A percentile compares a stretch with the other conserved stretches of the same genome.
phyloP scores from a whole-genome alignment of 1,140 invertebrate species.

The Formica selysi region DNA sequence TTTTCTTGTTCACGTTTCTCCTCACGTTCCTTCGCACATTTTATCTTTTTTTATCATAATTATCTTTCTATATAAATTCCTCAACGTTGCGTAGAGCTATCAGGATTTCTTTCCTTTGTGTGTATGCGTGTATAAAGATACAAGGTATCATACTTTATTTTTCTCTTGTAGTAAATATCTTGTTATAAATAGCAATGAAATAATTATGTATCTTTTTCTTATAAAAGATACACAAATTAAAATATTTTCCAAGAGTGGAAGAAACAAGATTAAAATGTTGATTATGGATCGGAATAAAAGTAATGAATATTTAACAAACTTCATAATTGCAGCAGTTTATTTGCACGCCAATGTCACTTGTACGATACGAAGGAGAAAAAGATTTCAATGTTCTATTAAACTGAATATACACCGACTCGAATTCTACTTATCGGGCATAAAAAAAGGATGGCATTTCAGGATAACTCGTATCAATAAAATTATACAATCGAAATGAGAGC shows the following conservation, averaged over 20 bases:
- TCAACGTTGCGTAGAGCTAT: not conserved
- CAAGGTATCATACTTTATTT: not conserved
- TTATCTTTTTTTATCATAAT: not conserved
- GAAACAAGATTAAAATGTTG: constrained; percentile 3
- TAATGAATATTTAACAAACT: not conserved
- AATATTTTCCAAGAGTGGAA: not conserved
- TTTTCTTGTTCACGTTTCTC: not conserved
- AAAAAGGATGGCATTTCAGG: not conserved
- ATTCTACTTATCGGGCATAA: not conserved
- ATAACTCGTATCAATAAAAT: not conserved
- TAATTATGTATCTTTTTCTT: not conserved
- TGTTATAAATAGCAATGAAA: not conserved
- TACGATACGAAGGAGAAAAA: not conserved
- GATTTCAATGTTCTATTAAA: not conserved
- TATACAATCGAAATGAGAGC: not conserved
- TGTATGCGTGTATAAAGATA: not conserved
- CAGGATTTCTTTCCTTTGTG: not conserved
- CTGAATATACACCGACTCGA: not conserved
- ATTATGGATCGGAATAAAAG: not conserved
- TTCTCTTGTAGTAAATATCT: not conserved
- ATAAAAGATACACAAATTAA: not conserved
- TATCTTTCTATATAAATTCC: not conserved
- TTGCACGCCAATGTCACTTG: not conserved
- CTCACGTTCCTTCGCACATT: not conserved
- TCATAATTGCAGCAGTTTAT: not conserved